Evolutionary conservation across 1,140 invertebrate genomes (phyloP), one percentile per base, ranked within the genome.

Genomic region (Drosophila quadrilineata): DNA sequence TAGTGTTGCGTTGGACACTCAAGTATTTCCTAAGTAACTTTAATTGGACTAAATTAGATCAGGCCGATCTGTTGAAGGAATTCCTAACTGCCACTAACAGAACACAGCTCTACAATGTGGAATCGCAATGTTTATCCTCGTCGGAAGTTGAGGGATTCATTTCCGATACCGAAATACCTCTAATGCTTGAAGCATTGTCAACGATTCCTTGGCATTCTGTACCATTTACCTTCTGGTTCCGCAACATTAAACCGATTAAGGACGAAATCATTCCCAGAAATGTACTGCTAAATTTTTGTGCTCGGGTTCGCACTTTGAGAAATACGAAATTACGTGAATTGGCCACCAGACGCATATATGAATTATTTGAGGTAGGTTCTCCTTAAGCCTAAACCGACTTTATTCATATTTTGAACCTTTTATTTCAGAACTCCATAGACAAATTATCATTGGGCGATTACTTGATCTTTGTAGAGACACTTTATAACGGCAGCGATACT

Each of bases 1-100:
- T 68, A 5, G 77, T 92, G n/a, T 54, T 90, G 3, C 91, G 91
- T 16, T 90, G 86, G 72, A 90, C 90, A 12, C 35, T 92, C 4
- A 52, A 67, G 2, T 73, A 75, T 26, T 71, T 90, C 26, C 22
- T 89, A 0, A 41, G 31, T 0, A 40, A 65, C 4, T 70, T 71
- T 10, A 49, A 53, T 8, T 26, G 66, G n/a, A 1, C 9, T 0
- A 45, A 76, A 9, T 26, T 86, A 10, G 24, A 17, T 2, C 26
- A 31, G 0, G 29, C 66, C 0, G 45, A 72, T n/a, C 21, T 85
- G 6, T 14, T 87, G 4, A 4, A 38, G 0, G 54, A 88, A 9
- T 73, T 89, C 5, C 26, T 89, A 0, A 26, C 38, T 6, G 82
- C 86, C 6, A 67, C 68, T 1, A 89, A 89, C 53, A 52, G 70